These are phyloP conservation scores for Eulemur mongoz DNA, from an alignment of 2,797 vertebrate species.

Conservation along the genomic window DNA sequence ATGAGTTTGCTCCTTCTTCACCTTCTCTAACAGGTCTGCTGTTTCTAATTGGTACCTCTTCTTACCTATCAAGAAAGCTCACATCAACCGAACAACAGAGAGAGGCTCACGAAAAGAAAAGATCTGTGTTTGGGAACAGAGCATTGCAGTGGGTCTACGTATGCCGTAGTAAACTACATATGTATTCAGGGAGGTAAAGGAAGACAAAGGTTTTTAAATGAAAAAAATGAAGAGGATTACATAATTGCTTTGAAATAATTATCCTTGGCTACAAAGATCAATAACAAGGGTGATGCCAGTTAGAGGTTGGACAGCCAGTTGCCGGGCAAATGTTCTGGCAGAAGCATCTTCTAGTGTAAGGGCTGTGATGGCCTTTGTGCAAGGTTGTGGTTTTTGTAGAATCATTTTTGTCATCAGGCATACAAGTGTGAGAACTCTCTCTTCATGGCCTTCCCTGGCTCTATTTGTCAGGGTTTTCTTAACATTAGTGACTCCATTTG, in stretches of 20 bases:
- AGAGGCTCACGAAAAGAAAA: background rate
- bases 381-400: background rate
- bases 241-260: background rate
- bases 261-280: background rate
- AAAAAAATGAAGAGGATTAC: background rate
- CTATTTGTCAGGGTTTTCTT: background rate
- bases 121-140: background rate
- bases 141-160: background rate
- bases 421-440: background rate
- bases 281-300: background rate
- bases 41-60: background rate
- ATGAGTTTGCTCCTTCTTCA: background rate
- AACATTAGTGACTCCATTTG: background rate
- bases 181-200: background rate
- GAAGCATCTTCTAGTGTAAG: background rate
- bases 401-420: background rate
- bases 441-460: background rate
- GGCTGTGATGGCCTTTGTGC: background rate
- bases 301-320: background rate
- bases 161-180: background rate
- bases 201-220: background rate
- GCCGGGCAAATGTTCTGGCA: background rate
- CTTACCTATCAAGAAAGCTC: background rate
- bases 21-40: background rate
- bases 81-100: background rate